These are phyloP conservation scores for Odontamblyopus lacepedii DNA, from an alignment of 2,797 vertebrate genomes.

Conservation along the genomic window DNA sequence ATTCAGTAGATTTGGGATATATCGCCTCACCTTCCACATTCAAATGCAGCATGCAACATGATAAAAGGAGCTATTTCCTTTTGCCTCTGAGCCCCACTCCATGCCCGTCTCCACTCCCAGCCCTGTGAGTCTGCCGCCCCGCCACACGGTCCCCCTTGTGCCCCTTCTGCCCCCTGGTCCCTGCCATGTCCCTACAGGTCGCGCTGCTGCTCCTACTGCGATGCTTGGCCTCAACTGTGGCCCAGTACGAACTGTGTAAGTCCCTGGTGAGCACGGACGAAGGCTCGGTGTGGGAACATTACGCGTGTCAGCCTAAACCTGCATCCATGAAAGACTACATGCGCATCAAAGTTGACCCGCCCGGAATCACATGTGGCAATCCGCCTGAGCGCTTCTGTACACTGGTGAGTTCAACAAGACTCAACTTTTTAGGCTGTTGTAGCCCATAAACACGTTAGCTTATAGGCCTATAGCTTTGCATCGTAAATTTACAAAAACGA, in stretches of 20 bases:
- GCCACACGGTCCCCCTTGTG: conserved; percentile 5
- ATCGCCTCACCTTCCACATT: conserved; percentile 19
- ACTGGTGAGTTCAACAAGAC: conserved; percentile 83
- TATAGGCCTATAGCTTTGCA: not conserved
- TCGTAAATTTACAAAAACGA: not conserved
- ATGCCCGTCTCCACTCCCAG: conserved; percentile 79
- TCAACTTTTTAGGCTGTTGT: not conserved
- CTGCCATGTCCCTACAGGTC: conserved; percentile 87
- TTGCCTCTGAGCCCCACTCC: conserved; percentile 68
- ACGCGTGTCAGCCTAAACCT: conserved; percentile 93
- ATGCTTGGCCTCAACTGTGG: conserved; percentile 82
- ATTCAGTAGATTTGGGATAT: conserved; percentile 15
- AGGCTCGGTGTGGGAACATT: conserved; percentile 94
- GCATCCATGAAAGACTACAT: conserved; percentile 90
- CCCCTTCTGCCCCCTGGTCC: conserved; percentile 27
- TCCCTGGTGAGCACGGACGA: conserved; percentile 97
- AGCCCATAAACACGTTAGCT: not conserved
- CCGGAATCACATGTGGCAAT: conserved; percentile 93
- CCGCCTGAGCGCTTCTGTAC: conserved; percentile 97
- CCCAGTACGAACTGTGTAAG: conserved; percentile 95
- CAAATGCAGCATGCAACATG: conserved; percentile 24
- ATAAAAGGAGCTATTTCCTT: conserved; percentile 38
- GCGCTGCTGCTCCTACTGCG: conserved; percentile 78
- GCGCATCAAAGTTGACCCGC: conserved; percentile 91
- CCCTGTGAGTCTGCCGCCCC: conserved; percentile 7